These are phyloP conservation scores for Scyliorhinus canicula DNA, from an alignment of 2,797 vertebrate genomes.

Conservation along the genomic window DNA sequence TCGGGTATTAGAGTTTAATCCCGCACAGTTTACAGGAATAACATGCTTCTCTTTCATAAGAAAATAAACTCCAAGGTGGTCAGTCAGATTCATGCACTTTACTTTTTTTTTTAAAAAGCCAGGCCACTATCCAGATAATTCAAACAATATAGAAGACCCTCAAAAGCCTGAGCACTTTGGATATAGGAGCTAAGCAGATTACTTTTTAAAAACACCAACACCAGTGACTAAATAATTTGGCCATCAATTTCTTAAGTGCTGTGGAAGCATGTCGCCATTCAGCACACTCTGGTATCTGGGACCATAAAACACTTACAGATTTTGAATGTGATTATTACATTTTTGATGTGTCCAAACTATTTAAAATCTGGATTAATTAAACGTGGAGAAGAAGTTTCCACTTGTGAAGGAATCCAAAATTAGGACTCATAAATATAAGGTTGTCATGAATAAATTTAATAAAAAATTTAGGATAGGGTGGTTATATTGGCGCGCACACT, in stretches of 20 bases:
- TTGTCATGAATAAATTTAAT: background rate
- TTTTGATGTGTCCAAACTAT: background rate
- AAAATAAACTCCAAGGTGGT: background rate
- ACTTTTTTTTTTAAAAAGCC: background rate
- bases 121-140: background rate
- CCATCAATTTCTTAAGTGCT: background rate
- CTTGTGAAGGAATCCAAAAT: background rate
- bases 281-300: background rate
- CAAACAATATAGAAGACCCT: background rate
- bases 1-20: background rate
- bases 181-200: background rate
- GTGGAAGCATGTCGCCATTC: background rate
- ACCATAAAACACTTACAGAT: background rate
- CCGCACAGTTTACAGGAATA: background rate
- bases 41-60: background rate
- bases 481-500: background rate
- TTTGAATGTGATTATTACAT: background rate
- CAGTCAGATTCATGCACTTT: background rate
- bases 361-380: background rate
- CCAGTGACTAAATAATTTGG: background rate
- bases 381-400: background rate
- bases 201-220: background rate
- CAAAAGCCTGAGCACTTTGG: background rate
- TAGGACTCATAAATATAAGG: background rate
- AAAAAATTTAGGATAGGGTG: background rate